These are phyloP conservation scores for Melanogrammus aeglefinus DNA, from an alignment of 2,797 vertebrate genomes.

Conservation along the genomic window DNA sequence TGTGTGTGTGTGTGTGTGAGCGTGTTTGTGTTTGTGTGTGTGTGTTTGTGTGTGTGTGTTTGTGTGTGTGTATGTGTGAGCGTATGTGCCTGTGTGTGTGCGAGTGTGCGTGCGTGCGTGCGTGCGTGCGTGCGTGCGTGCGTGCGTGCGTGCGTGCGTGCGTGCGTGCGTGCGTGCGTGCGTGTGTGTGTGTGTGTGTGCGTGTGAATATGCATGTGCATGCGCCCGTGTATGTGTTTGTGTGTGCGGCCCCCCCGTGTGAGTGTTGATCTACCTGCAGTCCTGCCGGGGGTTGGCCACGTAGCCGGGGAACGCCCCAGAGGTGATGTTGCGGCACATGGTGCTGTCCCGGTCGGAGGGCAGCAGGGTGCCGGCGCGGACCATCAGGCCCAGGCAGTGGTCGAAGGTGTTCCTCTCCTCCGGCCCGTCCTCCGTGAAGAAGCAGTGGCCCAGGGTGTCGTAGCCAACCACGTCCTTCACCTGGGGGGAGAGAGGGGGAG, in stretches of 20 bases:
- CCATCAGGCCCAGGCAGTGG: slow-evolving; percentile 90
- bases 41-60: not conserved
- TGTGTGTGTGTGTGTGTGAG: not conserved
- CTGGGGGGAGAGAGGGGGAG: slow-evolving; percentile 55
- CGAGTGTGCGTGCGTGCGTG: not conserved
- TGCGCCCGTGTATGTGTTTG: slow-evolving; percentile 2
- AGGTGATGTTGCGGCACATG: slow-evolving; percentile 89
- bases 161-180: slow-evolving; percentile 2
- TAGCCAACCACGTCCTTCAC: slow-evolving; percentile 92
- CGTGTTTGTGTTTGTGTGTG: too few relatives aligned
- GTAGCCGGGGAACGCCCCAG: slow-evolving; percentile 87
- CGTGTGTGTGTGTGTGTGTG: not conserved
- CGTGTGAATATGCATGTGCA: not conserved
- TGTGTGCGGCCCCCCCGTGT: not conserved
- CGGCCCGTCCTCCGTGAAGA: slow-evolving; percentile 93
- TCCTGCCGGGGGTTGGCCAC: slow-evolving; percentile 91
- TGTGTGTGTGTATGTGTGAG: not conserved
- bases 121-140: too few relatives aligned
- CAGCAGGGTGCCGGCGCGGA: slow-evolving; percentile 87
- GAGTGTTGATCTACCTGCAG: slow-evolving; percentile 79
- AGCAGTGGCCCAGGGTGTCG: slow-evolving; percentile 88
- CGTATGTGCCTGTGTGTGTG: too few relatives aligned
- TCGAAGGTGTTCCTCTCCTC: slow-evolving; percentile 96
- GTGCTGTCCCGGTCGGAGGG: slow-evolving; percentile 91
- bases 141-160: not conserved